Evolutionary conservation across 2,797 vertebrate genomes (phyloP).

Genomic region (Enteromius mattozi): DNA sequence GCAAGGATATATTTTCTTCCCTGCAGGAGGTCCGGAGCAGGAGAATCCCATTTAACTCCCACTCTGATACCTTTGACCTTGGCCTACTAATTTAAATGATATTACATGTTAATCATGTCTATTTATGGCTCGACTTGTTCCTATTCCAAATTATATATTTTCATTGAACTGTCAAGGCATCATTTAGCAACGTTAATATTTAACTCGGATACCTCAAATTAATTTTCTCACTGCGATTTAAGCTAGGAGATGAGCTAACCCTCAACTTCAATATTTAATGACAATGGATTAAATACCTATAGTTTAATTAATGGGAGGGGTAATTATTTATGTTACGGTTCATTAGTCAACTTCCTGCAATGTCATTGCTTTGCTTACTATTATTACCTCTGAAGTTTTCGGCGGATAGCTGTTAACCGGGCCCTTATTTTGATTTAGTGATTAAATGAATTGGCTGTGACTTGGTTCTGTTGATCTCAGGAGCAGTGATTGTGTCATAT

Average conservation of each 20-base stretch:
- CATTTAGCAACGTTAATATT: slow-evolving; percentile 54
- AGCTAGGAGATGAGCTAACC: slow-evolving; percentile 45
- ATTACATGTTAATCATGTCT: slow-evolving; percentile 10
- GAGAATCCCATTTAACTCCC: slow-evolving; percentile 30
- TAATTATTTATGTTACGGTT: slow-evolving; percentile 80
- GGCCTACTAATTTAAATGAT: slow-evolving; percentile 21
- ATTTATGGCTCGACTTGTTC: slow-evolving; percentile 27
- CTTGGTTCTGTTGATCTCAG: slow-evolving; percentile 44
- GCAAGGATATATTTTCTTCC: slow-evolving; percentile 23
- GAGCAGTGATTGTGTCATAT: slow-evolving; percentile 59
- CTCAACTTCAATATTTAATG: slow-evolving; percentile 64
- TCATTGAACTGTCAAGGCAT: slow-evolving; percentile 49
- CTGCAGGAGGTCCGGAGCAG: slow-evolving; percentile 28
- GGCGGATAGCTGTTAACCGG: neutral
- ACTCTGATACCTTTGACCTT: slow-evolving; percentile 46
- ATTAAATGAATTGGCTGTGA: slow-evolving; percentile 53
- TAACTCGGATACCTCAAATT: slow-evolving; percentile 51
- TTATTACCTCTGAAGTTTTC: slow-evolving; percentile 51
- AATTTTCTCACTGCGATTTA: slow-evolving; percentile 50
- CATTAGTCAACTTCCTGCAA: slow-evolving; percentile 76
- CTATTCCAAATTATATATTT: slow-evolving; percentile 47
- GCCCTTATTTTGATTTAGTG: slow-evolving; percentile 45
- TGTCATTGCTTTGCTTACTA: slow-evolving; percentile 68
- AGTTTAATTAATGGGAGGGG: slow-evolving; percentile 75
- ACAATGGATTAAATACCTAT: slow-evolving; percentile 60